Conservation (phyloP, 1,140 invertebrate species). For the Lasaia peninsularis region DNA sequence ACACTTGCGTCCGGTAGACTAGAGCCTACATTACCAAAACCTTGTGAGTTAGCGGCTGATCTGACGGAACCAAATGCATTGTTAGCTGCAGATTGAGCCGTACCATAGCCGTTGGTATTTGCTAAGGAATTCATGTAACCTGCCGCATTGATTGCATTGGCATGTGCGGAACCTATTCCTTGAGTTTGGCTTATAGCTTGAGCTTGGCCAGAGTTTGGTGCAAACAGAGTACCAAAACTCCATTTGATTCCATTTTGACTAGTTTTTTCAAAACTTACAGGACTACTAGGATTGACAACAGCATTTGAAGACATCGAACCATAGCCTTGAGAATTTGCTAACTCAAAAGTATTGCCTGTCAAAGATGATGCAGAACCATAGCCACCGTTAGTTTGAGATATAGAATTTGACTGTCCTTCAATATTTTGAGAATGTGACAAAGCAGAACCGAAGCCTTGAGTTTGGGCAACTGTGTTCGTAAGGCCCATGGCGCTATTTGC, state of each 20-base stretch:
- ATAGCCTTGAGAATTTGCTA: conserved; percentile 41
- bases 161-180: neutral
- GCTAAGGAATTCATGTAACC: conserved; percentile 37
- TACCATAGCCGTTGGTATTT: conserved; percentile 35
- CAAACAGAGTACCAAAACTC: neutral
- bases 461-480: neutral
- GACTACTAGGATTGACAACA: neutral
- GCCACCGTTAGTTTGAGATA: conserved; percentile 21
- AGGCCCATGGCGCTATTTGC: neutral
- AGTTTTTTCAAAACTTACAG: neutral
- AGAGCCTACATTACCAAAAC: conserved; percentile 23
- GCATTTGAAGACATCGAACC: conserved; percentile 40
- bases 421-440: neutral
- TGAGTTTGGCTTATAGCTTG: too few species aligned
- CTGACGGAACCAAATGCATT: conserved; percentile 14
- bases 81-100: conserved; percentile 15
- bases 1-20: conserved; percentile 2
- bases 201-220: neutral
- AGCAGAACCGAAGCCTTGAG: conserved; percentile 11
- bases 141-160: neutral
- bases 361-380: conserved; percentile 27
- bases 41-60: conserved; percentile 24
- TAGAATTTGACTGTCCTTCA: neutral
- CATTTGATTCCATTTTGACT: conserved; percentile 1
- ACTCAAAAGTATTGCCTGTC: conserved; percentile 25